Base-by-base conservation (phyloP, 1,140 invertebrate genomes). In the Drosophila arizonae region DNA sequence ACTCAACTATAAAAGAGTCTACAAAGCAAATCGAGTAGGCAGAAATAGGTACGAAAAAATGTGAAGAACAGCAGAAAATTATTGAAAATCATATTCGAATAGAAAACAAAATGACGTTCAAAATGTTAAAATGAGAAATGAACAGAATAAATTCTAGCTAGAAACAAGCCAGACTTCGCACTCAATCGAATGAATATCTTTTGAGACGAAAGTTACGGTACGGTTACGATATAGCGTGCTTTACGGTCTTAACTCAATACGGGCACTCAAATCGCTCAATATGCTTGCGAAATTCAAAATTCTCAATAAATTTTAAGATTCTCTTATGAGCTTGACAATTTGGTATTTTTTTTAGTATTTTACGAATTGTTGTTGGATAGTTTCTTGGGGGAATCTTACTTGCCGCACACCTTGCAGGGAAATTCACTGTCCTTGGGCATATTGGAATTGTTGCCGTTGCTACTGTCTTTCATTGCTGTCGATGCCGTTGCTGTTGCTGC, bases 341-440 rank as follows among this genome's bases (percentile, higher is more conserved):
- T 65, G 48, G 55, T 68, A 24, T 24, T 24, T 24, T 24, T 2
- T 24, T 24, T 24, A 24, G 21, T 24, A 24, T 45, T 61, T 39
- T 69, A 33, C 30, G 36, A 50, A 45, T 76, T 65, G 39, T 21
- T 62, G 46, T 67, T 67, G 57, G 68, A 79, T 76, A 81, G 66
- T 65, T 58, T 87, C 76, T 80, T 88, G 91, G 90, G 93, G 92
- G 94, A 92, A 93, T 97, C 97, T 96, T 96, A 98, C 97, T 98
- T 98, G 94, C 97, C 97, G 95, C 98, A 99, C 92, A 98, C 96
- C 94, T 97, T 98, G 95, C 98, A 99, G 87, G 97, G 97, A 93
- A 96, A 95, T 91, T 95, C 94, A 88, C 94, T 94, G 48, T 91
- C 87, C 76, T 90, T 89, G 79, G 77, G 69, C 36, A 58, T 63